Percentiles rank a stretch among this genome's conserved stretches.
Conservation (phyloP, 1,140 invertebrate genomes). For the Caenorhabditis remanei region DNA sequence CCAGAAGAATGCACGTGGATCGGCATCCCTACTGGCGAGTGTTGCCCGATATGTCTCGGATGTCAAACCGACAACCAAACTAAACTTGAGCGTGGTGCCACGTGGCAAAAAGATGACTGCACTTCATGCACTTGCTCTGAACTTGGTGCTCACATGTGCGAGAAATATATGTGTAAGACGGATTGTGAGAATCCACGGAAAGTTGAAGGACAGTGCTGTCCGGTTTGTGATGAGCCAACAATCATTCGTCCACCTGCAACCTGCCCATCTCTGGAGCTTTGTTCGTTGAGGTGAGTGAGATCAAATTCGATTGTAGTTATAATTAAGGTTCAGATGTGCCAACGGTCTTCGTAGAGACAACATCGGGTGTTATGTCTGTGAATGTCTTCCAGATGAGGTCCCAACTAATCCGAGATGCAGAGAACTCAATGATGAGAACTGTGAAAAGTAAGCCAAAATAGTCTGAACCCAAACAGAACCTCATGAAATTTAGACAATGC, state of each 20-base stretch:
- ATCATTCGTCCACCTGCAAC: conserved; percentile 71
- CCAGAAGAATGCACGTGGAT: conserved; percentile 78
- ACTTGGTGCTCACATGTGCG: conserved; percentile 80
- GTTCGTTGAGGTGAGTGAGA: conserved; percentile 65
- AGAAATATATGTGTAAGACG: conserved; percentile 80
- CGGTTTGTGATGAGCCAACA: conserved; percentile 78
- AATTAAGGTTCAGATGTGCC: conserved; percentile 66
- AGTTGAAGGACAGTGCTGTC: conserved; percentile 80
- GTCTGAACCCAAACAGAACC: too few relatives aligned
- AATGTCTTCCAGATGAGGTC: conserved; percentile 67
- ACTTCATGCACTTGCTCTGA: conserved; percentile 79
- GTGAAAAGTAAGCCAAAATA: too few relatives aligned
- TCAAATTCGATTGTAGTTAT: background rate
- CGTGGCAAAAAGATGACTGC: conserved; percentile 81
- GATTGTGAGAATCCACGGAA: conserved; percentile 79
- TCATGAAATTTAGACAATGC: conserved; percentile 74
- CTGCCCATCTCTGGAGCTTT: conserved; percentile 75
- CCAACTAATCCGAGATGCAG: conserved; percentile 51
- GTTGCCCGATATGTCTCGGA: conserved; percentile 80
- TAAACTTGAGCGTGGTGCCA: conserved; percentile 79
- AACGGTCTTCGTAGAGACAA: conserved; percentile 70
- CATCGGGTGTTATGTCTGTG: conserved; percentile 75
- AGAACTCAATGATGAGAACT: conserved; percentile 66
- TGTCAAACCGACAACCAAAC: conserved; percentile 79
- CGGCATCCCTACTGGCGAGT: conserved; percentile 79